These are phyloP conservation scores for Achlya flavicornis DNA, from an alignment of 2,888 invertebrate species.

Conservation along the genomic window DNA sequence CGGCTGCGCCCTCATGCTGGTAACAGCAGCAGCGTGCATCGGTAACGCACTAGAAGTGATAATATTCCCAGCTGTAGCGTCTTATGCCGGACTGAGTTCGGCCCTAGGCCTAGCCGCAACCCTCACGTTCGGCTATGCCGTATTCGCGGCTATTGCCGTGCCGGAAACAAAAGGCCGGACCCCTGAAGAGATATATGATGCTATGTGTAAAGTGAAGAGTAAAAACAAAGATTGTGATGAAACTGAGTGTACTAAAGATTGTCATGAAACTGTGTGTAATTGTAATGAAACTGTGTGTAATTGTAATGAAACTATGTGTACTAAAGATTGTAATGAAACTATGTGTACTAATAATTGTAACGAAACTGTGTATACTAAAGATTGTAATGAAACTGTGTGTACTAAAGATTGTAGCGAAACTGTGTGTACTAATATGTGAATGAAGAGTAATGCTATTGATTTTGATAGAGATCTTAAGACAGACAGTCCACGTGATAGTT, in stretches of 20 bases:
- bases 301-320: no score
- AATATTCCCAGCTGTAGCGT: conserved; percentile 49
- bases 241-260: neutral
- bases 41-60: conserved; percentile 58
- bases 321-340: no score
- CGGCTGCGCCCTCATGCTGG: conserved; percentile 57
- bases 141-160: conserved; percentile 35
- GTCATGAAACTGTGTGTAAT: no score
- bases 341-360: no score
- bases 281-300: no score
- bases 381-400: no score
- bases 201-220: conserved; percentile 20
- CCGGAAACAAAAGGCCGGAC: conserved; percentile 55
- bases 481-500: no score
- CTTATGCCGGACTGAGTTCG: conserved; percentile 30
- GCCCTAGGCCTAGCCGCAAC: conserved; percentile 50
- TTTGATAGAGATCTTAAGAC: neutral
- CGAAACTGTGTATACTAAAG: no score
- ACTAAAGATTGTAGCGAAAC: neutral
- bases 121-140: conserved; percentile 48
- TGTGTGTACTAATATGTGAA: conserved; percentile 12
- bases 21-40: conserved; percentile 45
- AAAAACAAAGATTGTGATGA: conserved; percentile 1
- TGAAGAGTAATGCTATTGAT: neutral
- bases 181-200: conserved; percentile 50